These are phyloP conservation scores for Drosophila falleni DNA, from an alignment of 2,888 invertebrate genomes.

Conservation along the genomic window DNA sequence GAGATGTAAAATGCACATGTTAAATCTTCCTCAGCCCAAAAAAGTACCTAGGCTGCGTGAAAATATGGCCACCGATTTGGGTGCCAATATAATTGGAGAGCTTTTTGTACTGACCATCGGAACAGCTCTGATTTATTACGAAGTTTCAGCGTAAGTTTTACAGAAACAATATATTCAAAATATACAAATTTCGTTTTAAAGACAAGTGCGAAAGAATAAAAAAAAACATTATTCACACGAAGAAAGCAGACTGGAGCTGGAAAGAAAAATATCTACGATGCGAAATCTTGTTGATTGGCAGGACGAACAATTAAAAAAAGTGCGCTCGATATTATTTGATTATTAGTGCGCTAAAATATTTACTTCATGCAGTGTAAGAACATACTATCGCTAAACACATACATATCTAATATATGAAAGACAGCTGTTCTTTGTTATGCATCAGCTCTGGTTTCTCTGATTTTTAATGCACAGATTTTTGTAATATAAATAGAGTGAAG, in stretches of 20 bases:
- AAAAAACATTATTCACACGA: slow-evolving; percentile 23
- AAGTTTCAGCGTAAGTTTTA: slow-evolving; percentile 38
- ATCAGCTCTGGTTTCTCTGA: slow-evolving; percentile 36
- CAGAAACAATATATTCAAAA: background rate
- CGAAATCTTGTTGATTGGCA: slow-evolving; percentile 36
- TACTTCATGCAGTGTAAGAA: background rate
- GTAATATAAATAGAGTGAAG: no score
- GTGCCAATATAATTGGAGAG: slow-evolving; percentile 54
- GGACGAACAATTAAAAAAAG: slow-evolving; percentile 37
- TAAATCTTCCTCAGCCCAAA: slow-evolving; percentile 54
- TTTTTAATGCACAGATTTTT: no score
- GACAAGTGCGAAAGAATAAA: slow-evolving; percentile 40
- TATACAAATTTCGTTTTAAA: slow-evolving; percentile 1
- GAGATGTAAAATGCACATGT: slow-evolving; percentile 49
- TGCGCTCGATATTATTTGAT: slow-evolving; percentile 16
- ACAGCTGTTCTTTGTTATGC: slow-evolving; percentile 28
- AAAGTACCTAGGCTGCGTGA: slow-evolving; percentile 36
- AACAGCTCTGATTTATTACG: slow-evolving; percentile 35
- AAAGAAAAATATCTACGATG: slow-evolving; percentile 20
- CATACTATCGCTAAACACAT: background rate
- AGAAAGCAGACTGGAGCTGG: slow-evolving; percentile 1
- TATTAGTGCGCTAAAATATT: background rate
- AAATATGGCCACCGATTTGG: slow-evolving; percentile 41
- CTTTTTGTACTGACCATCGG: slow-evolving; percentile 38
- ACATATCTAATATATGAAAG: background rate